phyloP scores from a whole-genome alignment of 2,888 invertebrate species.

The Allophyes oxyacanthae region DNA sequence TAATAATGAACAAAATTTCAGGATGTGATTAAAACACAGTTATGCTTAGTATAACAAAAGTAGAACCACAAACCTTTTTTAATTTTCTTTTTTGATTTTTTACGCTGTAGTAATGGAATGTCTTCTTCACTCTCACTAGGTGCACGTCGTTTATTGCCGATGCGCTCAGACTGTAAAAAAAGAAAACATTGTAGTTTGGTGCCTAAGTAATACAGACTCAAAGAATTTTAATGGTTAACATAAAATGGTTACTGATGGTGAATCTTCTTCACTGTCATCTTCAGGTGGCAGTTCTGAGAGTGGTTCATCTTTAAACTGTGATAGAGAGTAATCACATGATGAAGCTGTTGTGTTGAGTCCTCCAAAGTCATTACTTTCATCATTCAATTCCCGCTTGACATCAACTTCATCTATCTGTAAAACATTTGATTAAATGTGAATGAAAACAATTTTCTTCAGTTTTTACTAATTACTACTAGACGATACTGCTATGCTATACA shows the following conservation, averaged over 20 bases:
- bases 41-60: neutral
- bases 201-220: neutral
- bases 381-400: constrained; percentile 83
- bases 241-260: constrained; percentile 90
- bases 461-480: too few species aligned
- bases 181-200: constrained; percentile 3
- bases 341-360: constrained; percentile 89
- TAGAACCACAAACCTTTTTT: constrained; percentile 82
- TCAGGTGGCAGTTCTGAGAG: constrained; percentile 82
- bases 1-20: neutral
- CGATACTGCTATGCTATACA: too few species aligned
- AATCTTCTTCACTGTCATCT: constrained; percentile 92
- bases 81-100: constrained; percentile 91
- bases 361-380: constrained; percentile 78
- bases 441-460: too few species aligned
- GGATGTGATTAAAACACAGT: neutral
- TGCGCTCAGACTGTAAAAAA: constrained; percentile 65
- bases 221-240: constrained; percentile 6
- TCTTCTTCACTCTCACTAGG: constrained; percentile 92
- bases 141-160: constrained; percentile 73
- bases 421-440: neutral
- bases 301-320: constrained; percentile 91
- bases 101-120: constrained; percentile 91
- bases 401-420: constrained; percentile 77
- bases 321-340: constrained; percentile 92